Conservation (phyloP, 2,113 vertebrate species). For the Noturus placidus region DNA sequence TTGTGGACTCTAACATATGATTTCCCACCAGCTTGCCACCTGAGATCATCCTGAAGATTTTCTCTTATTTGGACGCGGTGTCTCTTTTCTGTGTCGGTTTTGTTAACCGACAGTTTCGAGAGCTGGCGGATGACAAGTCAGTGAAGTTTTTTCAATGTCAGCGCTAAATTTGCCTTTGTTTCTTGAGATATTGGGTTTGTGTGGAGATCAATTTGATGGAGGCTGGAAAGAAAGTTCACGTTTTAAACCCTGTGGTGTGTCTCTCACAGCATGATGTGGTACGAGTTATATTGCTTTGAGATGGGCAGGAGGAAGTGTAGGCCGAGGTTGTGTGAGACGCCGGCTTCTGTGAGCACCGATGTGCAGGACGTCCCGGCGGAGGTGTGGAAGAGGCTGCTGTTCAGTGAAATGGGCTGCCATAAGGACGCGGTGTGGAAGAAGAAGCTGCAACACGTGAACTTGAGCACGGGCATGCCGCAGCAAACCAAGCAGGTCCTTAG, state of each 20-base stretch:
- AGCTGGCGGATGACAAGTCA: constrained; percentile 86
- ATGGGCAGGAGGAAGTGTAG: constrained; percentile 57
- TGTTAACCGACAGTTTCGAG: constrained; percentile 78
- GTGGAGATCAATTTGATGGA: not conserved
- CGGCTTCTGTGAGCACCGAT: constrained; percentile 43
- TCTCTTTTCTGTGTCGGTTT: constrained; percentile 76
- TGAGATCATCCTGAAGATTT: constrained; percentile 82
- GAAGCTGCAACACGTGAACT: constrained; percentile 69
- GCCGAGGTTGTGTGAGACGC: constrained; percentile 46
- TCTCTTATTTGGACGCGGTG: constrained; percentile 80
- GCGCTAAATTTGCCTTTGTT: not conserved
- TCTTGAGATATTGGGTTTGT: not conserved
- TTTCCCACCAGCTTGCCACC: constrained; percentile 76
- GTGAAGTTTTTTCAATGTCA: constrained; percentile 47
- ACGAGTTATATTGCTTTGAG: constrained; percentile 70
- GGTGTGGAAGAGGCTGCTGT: constrained; percentile 82
- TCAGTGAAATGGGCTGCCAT: constrained; percentile 67
- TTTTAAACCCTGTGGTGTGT: not conserved
- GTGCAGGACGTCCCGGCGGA: constrained; percentile 63
- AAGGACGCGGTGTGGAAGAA: constrained; percentile 66
- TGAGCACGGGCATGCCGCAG: constrained; percentile 76
- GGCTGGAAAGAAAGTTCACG: not conserved
- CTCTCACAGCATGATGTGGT: constrained; percentile 77
- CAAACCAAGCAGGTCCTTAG: constrained; percentile 75
- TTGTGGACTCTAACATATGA: not conserved